Evolutionary conservation across 2,888 invertebrate species (phyloP).

Genomic region (Antheraea yamamai): DNA sequence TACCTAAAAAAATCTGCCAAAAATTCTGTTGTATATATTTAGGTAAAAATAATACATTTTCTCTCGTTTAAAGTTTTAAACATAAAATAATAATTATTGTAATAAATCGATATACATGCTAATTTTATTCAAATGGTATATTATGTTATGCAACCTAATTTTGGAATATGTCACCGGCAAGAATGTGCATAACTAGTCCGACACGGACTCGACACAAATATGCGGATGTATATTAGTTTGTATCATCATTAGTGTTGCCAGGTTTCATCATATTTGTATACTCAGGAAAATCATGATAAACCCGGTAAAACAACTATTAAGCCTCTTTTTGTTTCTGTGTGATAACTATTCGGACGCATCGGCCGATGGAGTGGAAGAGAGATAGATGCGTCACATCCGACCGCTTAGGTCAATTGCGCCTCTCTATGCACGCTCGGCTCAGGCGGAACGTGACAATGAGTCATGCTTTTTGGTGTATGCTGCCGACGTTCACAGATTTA

Average conservation of each 20-base stretch:
- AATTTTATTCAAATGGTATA: conserved; percentile 4
- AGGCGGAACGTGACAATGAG: too few species aligned
- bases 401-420: too few species aligned
- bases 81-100: not conserved
- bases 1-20: too few species aligned
- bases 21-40: not conserved
- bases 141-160: conserved; percentile 8
- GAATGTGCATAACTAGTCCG: not conserved
- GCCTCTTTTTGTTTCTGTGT: too few species aligned
- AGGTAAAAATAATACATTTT: not conserved
- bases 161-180: not conserved
- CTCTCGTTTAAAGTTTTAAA: not conserved
- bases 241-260: not conserved
- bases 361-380: too few species aligned
- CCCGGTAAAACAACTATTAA: too few species aligned
- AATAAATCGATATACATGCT: not conserved
- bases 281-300: not conserved
- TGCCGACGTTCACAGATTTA: too few species aligned
- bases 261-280: not conserved
- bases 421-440: too few species aligned
- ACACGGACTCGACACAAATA: not conserved
- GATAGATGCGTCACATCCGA: too few species aligned
- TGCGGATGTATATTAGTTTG: not conserved
- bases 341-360: too few species aligned
- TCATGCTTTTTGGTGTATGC: too few species aligned